phyloP scores from a whole-genome alignment of 2,797 vertebrate genomes.

The Miichthys miiuy region DNA sequence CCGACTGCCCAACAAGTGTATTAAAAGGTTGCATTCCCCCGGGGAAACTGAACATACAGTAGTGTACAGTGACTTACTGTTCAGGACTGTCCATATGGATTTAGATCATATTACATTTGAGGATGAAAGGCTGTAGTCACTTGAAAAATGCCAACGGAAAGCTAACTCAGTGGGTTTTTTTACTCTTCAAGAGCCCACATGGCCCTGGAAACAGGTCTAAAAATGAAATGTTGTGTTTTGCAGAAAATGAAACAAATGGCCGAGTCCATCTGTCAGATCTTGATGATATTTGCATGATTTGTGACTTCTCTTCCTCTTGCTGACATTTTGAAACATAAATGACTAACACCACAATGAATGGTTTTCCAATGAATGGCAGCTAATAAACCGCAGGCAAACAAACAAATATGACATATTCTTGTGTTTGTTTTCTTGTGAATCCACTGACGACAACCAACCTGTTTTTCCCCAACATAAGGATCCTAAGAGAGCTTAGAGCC shows the following conservation, averaged over 20 bases:
- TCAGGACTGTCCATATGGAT: constrained; percentile 22
- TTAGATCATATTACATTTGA: constrained; percentile 23
- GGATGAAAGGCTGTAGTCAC: constrained; percentile 38
- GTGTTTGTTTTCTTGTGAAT: constrained; percentile 6
- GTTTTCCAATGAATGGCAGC: constrained; percentile 3
- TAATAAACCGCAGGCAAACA: neutral
- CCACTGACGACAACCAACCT: constrained; percentile 82
- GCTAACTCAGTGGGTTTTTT: constrained; percentile 41
- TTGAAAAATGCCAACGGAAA: constrained; percentile 50
- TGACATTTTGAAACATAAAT: constrained; percentile 32
- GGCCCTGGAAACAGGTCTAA: constrained; percentile 19
- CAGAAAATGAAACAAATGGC: constrained; percentile 28
- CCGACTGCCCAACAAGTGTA: constrained; percentile 2
- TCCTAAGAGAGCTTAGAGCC: constrained; percentile 87
- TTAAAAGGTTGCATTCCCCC: constrained; percentile 28
- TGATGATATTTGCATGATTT: constrained; percentile 45
- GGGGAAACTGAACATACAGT: constrained; percentile 10
- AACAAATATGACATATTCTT: neutral
- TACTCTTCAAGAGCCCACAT: constrained; percentile 20
- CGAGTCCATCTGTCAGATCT: constrained; percentile 34
- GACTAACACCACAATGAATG: constrained; percentile 22
- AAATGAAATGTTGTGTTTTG: constrained; percentile 48
- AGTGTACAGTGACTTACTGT: constrained; percentile 45
- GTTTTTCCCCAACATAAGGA: constrained; percentile 95
- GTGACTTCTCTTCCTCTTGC: constrained; percentile 33